Base-by-base conservation (phyloP, 2,797 vertebrate genomes). In the Gallinago nigripennis region DNA sequence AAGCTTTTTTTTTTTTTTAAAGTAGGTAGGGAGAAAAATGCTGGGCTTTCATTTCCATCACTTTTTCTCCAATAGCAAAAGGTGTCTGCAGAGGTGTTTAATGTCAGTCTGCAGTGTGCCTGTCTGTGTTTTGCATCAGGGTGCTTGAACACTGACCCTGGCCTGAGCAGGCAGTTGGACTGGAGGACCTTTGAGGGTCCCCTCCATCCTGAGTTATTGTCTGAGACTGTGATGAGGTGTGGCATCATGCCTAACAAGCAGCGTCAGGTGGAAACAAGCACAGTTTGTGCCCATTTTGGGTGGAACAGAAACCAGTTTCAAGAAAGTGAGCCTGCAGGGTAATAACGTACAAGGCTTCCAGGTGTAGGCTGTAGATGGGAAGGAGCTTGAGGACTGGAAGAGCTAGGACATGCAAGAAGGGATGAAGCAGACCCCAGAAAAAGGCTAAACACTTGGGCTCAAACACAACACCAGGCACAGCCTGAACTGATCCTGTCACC, bases 21-120 rank as follows among this genome's bases (percentile, higher is more conserved):
- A 90, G 56, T 45, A 75, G 39, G 20, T 35, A 85, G 14, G 27
- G 65, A 95, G 57, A 57, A 86, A 95, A 95, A 96, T 92, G 57
- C 57, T 57, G 23, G 77, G 50, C 86, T 94, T 95, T 93, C 70
- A 79, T 92, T 86, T 90, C 73, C 78, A 77, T 79, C 86, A 43
- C 45, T 61, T 87, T 94, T 80, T 71, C 90, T 92, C 64, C 60
- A 92, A 45, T 14, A 84, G 86, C 51, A 79, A 79, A 78, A 86
- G 5, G 5, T 16, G 33, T 88, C 83, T 94, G 87, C 70, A 58
- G 78, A 82, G 78, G 85, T 92, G 41, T 87, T 92, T 94, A 88
- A 94, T 80, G 75, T 77, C 69, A 82, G 73, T 77, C 73, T 86
- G 65, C 31, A 73, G 39, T 0, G 2, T 45, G 46, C 77, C 71